Evolutionary conservation across 53 echinoderm and acorn worm species (phyloP).

Genomic region (Temnopleurus reevesii): DNA sequence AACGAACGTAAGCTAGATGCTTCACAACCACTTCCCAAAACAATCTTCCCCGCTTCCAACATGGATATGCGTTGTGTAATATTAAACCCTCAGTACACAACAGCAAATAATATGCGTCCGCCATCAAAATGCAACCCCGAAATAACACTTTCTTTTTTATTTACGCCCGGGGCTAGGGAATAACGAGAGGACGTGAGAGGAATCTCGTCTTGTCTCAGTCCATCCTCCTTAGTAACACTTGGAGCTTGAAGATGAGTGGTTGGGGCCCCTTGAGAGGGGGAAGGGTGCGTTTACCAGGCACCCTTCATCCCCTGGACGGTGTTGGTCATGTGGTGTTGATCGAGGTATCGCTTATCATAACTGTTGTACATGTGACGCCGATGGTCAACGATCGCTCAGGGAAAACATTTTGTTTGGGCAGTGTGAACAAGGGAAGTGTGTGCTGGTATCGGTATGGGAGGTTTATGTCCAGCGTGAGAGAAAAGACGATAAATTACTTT

Average conservation of each 20-base stretch:
- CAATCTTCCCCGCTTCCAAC: not conserved
- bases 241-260: not conserved
- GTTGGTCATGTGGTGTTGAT: not conserved
- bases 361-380: not conserved
- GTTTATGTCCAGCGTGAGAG: not conserved
- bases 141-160: constrained; percentile 54
- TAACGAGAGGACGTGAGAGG: constrained; percentile 22
- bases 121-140: constrained; percentile 25
- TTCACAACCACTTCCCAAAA: not conserved
- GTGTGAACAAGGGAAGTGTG: not conserved
- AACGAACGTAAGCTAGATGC: not conserved
- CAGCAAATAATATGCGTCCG: constrained; percentile 27
- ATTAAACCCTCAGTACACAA: constrained; percentile 8
- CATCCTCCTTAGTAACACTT: constrained; percentile 15
- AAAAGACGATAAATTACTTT: too few relatives aligned
- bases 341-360: not conserved
- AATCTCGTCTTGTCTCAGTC: constrained; percentile 36
- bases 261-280: not conserved
- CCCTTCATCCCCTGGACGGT: not conserved
- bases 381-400: not conserved
- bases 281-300: not conserved
- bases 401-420: not conserved
- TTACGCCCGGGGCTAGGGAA: constrained; percentile 17
- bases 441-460: not conserved
- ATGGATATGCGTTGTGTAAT: not conserved